Conservation (phyloP, 2,113 vertebrate species). For the Lutjanus erythropterus region DNA sequence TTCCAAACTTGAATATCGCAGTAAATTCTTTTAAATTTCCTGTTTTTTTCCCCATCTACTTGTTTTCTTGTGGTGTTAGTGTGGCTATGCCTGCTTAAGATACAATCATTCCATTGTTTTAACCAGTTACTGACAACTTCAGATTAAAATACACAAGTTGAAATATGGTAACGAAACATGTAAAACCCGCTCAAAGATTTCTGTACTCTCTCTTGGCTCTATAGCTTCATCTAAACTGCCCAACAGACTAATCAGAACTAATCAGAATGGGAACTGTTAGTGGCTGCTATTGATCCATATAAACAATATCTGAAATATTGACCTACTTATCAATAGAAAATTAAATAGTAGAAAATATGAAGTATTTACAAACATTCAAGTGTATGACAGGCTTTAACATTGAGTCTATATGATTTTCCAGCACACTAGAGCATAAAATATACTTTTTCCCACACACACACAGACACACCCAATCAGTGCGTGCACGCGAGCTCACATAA, state of each 20-base stretch:
- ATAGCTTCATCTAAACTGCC: neutral
- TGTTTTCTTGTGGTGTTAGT: neutral
- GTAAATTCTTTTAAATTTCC: neutral
- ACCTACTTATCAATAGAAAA: neutral
- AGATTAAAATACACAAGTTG: neutral
- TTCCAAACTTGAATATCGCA: too few species aligned
- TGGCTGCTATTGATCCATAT: neutral
- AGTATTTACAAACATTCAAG: neutral
- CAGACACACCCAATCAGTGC: slow-evolving; percentile 18
- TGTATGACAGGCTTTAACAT: neutral
- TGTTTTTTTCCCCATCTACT: too few species aligned
- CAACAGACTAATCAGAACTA: neutral
- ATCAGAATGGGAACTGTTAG: neutral
- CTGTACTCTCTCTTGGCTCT: neutral
- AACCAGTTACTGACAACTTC: neutral
- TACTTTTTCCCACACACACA: slow-evolving; percentile 21
- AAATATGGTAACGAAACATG: neutral
- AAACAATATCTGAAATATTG: neutral
- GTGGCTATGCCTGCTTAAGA: neutral
- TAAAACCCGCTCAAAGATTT: neutral
- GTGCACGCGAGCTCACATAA: slow-evolving; percentile 32
- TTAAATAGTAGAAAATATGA: neutral
- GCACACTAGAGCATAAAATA: slow-evolving; percentile 11
- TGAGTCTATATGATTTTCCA: slow-evolving; percentile 13
- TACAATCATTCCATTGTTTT: neutral